Evolutionary conservation across 1,140 invertebrate species (phyloP).

Genomic region (Macrobrachium rosenbergii): DNA sequence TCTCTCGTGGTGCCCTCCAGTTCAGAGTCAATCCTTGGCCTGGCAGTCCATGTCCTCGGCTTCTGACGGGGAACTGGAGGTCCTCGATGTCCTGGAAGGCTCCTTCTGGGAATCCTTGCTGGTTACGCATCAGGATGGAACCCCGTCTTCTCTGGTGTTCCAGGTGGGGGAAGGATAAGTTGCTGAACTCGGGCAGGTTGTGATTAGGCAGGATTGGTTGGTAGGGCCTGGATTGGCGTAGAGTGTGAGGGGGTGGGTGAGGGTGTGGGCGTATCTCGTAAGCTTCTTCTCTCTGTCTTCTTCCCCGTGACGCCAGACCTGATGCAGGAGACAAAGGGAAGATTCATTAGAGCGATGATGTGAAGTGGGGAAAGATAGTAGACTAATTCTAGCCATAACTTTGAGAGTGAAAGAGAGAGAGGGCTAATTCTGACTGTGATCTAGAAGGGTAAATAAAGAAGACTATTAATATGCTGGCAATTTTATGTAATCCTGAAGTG

Average conservation of each 20-base stretch:
- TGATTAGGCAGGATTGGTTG: conserved; percentile 10
- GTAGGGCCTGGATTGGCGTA: conserved; percentile 16
- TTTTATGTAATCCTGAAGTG: too few relatives aligned
- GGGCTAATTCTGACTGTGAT: too few relatives aligned
- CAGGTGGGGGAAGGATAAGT: conserved; percentile 11
- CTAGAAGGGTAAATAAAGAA: too few relatives aligned
- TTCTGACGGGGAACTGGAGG: not conserved
- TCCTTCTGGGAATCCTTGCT: not conserved
- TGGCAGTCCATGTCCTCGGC: conserved; percentile 49
- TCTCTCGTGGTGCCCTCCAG: conserved; percentile 57
- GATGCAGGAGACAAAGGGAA: not conserved
- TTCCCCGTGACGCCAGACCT: conserved; percentile 18
- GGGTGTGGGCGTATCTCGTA: not conserved
- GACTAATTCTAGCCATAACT: too few relatives aligned
- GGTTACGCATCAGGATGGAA: not conserved
- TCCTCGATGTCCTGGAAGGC: not conserved
- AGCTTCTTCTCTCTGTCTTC: conserved; percentile 6
- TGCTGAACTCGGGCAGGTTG: not conserved
- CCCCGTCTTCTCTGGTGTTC: conserved; percentile 4
- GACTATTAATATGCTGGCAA: too few relatives aligned
- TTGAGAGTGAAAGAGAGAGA: too few relatives aligned
- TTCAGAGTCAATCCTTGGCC: conserved; percentile 7
- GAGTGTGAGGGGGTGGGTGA: conserved; percentile 15
- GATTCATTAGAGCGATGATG: not conserved
- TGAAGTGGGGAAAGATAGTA: too few relatives aligned